phyloP scores from a whole-genome alignment of 2,113 vertebrate species.

The Ciconia stormi region DNA sequence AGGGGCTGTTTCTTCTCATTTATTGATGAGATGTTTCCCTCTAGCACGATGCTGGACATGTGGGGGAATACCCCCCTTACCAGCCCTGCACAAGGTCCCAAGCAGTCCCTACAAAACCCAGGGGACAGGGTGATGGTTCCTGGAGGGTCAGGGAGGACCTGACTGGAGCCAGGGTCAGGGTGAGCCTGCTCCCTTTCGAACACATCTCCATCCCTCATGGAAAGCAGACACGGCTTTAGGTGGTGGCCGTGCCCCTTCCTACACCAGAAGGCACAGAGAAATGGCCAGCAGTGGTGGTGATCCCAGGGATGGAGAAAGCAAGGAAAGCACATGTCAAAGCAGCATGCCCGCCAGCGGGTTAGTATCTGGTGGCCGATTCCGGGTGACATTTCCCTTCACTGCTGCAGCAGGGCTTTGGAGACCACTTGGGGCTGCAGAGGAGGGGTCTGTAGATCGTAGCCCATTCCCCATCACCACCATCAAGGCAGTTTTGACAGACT shows the following conservation, averaged over 20 bases:
- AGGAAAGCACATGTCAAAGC: neutral
- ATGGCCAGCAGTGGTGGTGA: rapidly evolving
- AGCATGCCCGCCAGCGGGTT: neutral
- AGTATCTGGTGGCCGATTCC: neutral
- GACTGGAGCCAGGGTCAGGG: neutral
- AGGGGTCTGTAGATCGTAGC: neutral
- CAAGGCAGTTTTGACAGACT: neutral
- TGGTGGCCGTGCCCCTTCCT: neutral
- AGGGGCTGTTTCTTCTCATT: neutral
- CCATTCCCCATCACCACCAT: neutral
- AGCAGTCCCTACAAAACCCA: neutral
- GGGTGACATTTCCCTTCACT: rapidly evolving
- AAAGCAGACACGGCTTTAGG: neutral
- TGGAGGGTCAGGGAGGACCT: neutral
- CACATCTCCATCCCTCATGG: neutral
- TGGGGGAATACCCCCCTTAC: rapidly evolving
- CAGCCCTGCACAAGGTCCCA: neutral
- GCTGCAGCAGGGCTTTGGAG: neutral
- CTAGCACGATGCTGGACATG: rapidly evolving
- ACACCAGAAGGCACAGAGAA: rapidly evolving
- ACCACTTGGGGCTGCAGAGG: neutral
- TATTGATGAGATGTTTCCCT: neutral
- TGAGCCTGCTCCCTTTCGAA: neutral
- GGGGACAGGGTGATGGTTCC: neutral
- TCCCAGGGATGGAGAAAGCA: neutral